Evolutionary conservation across 2,797 vertebrate species (phyloP).

Genomic region (Crocodylus rhombifer): DNA sequence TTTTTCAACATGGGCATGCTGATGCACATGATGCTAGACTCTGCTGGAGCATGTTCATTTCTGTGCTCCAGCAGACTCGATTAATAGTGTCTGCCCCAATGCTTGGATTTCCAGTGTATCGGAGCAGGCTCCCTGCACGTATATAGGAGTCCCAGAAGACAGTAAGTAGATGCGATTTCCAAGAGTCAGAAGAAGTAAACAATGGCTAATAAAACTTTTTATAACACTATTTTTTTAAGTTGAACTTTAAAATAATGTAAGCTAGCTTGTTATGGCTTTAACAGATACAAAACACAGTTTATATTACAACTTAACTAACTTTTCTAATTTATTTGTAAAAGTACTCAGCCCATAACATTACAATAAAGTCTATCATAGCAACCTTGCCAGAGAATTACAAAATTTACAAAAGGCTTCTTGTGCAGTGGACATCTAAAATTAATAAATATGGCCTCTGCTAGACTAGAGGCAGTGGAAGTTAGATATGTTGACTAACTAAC

Average conservation of each 20-base stretch:
- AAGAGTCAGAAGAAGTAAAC: neutral
- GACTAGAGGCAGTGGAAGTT: neutral
- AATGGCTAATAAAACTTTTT: neutral
- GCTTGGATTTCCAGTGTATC: too few species aligned
- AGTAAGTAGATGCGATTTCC: too few species aligned
- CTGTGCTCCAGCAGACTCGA: too few species aligned
- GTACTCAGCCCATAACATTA: neutral
- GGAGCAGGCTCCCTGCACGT: too few species aligned
- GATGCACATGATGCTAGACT: too few species aligned
- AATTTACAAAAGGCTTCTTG: neutral
- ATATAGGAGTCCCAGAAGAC: too few species aligned
- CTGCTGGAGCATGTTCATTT: too few species aligned
- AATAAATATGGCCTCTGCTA: neutral
- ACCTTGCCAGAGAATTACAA: neutral
- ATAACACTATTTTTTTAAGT: neutral
- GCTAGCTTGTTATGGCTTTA: neutral
- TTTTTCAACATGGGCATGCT: too few species aligned
- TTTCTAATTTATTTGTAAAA: neutral
- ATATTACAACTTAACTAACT: neutral
- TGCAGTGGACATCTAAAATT: neutral
- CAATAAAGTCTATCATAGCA: neutral
- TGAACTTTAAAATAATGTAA: conserved; percentile 3
- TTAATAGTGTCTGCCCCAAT: too few species aligned
- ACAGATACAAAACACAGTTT: neutral
- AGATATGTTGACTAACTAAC: neutral